phyloP scores from a whole-genome alignment of 2,888 invertebrate species.

The Emmelina monodactyla region DNA sequence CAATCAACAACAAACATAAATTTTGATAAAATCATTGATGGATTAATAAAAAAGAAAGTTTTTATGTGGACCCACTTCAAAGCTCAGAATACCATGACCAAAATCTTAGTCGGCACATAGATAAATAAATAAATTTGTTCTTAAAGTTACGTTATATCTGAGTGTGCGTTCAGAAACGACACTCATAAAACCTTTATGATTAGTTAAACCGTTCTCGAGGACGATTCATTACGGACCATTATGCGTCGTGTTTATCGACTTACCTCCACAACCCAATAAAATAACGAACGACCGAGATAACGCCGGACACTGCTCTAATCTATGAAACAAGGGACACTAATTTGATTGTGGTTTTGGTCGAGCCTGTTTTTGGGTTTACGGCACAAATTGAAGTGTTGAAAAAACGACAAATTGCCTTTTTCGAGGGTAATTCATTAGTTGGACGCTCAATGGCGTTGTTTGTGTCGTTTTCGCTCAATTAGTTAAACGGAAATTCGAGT shows the following conservation, averaged over 20 bases:
- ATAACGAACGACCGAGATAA: constrained; percentile 66
- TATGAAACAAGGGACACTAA: constrained; percentile 67
- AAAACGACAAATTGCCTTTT: constrained; percentile 65
- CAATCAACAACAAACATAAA: no score
- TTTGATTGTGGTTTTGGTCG: constrained; percentile 65
- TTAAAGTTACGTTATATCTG: no score
- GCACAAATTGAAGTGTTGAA: constrained; percentile 65
- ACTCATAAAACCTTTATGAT: constrained; percentile 64
- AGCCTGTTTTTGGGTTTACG: constrained; percentile 60
- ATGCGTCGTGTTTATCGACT: constrained; percentile 65
- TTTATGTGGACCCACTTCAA: no score
- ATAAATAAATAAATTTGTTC: no score
- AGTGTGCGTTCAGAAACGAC: constrained; percentile 47
- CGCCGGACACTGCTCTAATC: constrained; percentile 63
- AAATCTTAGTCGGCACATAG: no score
- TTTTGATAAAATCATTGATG: no score
- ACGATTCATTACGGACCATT: constrained; percentile 65
- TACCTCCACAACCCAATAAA: constrained; percentile 64
- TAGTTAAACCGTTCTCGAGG: constrained; percentile 57
- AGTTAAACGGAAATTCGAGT: constrained; percentile 58
- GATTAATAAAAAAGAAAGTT: no score
- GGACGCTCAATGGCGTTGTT: constrained; percentile 52
- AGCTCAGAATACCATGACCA: no score
- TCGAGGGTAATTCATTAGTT: constrained; percentile 61
- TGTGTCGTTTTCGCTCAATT: constrained; percentile 64